A percentile compares a stretch with the other conserved stretches of the same genome.
Conservation (phyloP, 2,888 invertebrate species). For the Lasioglossum vierecki region DNA sequence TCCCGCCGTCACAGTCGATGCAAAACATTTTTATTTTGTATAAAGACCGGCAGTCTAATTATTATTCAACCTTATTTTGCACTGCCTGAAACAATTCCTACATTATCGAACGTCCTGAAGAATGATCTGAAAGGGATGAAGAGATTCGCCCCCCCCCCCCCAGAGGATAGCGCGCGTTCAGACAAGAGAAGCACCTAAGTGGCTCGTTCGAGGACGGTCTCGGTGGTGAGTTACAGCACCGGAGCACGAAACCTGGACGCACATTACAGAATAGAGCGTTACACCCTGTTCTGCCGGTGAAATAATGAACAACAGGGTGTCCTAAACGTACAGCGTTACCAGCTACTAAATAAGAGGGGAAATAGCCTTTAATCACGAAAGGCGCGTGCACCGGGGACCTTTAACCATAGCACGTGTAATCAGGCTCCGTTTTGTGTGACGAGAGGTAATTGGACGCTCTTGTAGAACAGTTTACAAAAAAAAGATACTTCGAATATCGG, state of each 20-base stretch:
- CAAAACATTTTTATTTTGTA: too few relatives aligned
- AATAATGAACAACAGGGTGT: slow-evolving; percentile 9
- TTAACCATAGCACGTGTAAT: slow-evolving; percentile 25
- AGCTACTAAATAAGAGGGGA: slow-evolving; percentile 18
- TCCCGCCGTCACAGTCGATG: too few relatives aligned
- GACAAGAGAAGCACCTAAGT: slow-evolving; percentile 15
- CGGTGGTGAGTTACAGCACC: not conserved
- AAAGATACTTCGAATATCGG: too few relatives aligned
- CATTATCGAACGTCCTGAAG: too few relatives aligned
- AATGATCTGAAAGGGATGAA: not conserved
- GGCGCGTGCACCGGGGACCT: not conserved
- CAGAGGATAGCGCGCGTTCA: not conserved
- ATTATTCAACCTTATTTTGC: too few relatives aligned
- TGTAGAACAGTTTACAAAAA: not conserved
- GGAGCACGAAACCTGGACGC: slow-evolving; percentile 23
- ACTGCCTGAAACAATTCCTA: too few relatives aligned
- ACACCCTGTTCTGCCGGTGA: not conserved
- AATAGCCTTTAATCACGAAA: slow-evolving; percentile 29
- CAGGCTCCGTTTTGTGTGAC: slow-evolving; percentile 4
- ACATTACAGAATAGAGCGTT: slow-evolving; percentile 8
- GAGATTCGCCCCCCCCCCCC: not conserved
- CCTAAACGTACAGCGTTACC: slow-evolving; percentile 11
- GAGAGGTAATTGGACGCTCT: slow-evolving; percentile 19
- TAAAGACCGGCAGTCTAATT: too few relatives aligned
- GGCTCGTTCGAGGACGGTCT: slow-evolving; percentile 4